Evolutionary conservation across 2,888 invertebrate genomes (phyloP).

Genomic region (Synanthedon myopaeformis): DNA sequence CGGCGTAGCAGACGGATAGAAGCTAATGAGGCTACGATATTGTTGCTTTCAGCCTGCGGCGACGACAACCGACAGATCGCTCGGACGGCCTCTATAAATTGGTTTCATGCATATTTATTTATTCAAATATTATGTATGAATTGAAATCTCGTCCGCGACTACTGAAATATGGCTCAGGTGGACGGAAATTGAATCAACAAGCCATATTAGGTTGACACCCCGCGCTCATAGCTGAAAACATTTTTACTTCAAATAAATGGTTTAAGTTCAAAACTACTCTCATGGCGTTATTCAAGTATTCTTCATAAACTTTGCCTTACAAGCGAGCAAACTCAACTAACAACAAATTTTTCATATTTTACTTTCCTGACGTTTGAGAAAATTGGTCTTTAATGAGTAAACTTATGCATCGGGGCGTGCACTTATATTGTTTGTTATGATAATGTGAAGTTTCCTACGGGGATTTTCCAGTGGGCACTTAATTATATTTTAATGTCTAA

Average conservation of each 20-base stretch:
- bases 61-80: conserved; percentile 16
- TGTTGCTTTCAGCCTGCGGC: conserved; percentile 37
- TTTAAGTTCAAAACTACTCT: conserved; percentile 17
- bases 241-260: conserved; percentile 16
- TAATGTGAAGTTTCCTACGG: conserved; percentile 2
- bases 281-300: conserved; percentile 27
- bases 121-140: conserved; percentile 68
- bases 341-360: conserved; percentile 33
- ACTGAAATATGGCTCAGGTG: conserved; percentile 56
- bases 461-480: neutral
- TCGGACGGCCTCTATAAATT: conserved; percentile 59
- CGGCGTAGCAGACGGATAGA: conserved; percentile 32
- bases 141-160: conserved; percentile 62
- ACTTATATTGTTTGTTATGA: conserved; percentile 18
- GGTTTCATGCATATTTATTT: conserved; percentile 71
- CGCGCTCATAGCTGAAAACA: conserved; percentile 15
- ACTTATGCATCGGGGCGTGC: conserved; percentile 30
- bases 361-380: conserved; percentile 31
- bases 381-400: conserved; percentile 42
- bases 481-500: neutral
- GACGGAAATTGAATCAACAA: conserved; percentile 60
- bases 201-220: conserved; percentile 48
- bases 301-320: conserved; percentile 24
- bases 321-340: conserved; percentile 18
- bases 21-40: conserved; percentile 59